A percentile compares a stretch with the other conserved stretches of the same genome.
Conservation (phyloP, 2,113 vertebrate species). For the Quiscalus mexicanus region DNA sequence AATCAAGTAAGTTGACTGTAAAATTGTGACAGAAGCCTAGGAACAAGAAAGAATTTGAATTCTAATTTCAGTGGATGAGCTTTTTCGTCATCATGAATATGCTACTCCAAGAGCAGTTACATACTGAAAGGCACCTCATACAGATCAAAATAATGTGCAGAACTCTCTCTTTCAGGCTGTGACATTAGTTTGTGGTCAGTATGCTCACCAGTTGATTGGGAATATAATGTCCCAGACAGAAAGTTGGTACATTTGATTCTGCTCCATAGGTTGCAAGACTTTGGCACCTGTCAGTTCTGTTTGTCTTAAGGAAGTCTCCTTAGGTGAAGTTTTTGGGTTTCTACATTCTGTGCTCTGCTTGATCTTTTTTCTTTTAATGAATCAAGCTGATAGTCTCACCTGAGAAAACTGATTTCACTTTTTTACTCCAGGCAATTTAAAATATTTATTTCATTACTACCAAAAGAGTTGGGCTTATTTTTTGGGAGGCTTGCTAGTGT, state of each 20-base stretch:
- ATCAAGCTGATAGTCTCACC: not conserved
- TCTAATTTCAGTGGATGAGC: not conserved
- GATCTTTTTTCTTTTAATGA: not conserved
- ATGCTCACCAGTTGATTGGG: not conserved
- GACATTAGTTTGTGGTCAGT: not conserved
- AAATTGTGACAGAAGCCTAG: not conserved
- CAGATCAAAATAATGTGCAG: not conserved
- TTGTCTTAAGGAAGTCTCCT: not conserved
- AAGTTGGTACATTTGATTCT: not conserved
- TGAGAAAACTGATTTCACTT: not conserved
- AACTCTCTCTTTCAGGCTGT: not conserved
- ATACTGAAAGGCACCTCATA: not conserved
- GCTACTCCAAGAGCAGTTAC: not conserved
- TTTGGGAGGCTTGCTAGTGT: not conserved
- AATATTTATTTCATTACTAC: not conserved
- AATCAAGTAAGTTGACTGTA: not conserved
- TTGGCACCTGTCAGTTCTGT: not conserved
- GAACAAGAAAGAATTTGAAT: not conserved
- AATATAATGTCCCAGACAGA: not conserved
- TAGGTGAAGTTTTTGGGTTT: not conserved
- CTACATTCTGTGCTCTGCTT: not conserved
- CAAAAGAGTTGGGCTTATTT: not conserved
- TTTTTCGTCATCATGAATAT: not conserved
- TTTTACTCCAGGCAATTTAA: not conserved
- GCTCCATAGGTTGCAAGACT: not conserved